Evolutionary conservation across 2,888 invertebrate genomes (phyloP).

Genomic region (Copidosoma aretas): DNA sequence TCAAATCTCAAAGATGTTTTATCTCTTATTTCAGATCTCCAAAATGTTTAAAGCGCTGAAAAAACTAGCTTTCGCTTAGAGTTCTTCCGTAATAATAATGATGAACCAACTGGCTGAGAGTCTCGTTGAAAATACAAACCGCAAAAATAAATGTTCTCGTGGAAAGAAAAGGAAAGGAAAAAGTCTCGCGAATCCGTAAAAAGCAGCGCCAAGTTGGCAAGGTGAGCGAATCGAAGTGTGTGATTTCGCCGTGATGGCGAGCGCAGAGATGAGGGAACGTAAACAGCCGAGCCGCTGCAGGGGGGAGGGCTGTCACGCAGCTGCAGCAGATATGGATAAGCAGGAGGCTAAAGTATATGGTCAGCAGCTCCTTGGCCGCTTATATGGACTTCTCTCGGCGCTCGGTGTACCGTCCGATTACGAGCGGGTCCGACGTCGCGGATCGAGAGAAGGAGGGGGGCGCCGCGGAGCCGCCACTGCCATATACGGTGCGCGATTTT

Average conservation of each 20-base stretch:
- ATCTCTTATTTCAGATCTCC: background rate
- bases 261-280: background rate
- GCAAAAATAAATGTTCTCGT: background rate
- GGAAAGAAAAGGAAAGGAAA: background rate
- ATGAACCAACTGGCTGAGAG: background rate
- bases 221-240: too few species aligned
- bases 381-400: conserved; percentile 30
- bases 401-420: background rate
- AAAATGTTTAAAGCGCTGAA: background rate
- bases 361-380: conserved; percentile 22
- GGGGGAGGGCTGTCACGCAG: background rate
- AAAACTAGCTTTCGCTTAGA: too few species aligned
- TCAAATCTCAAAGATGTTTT: background rate
- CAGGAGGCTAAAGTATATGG: conserved; percentile 15
- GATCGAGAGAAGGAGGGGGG: background rate
- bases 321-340: conserved; percentile 9
- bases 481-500: conserved; percentile 54
- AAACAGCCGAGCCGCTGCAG: background rate
- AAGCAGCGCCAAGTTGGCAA: background rate
- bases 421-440: background rate
- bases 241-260: too few species aligned
- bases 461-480: conserved; percentile 26
- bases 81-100: background rate
- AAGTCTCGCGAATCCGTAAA: background rate
- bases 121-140: background rate